These are phyloP conservation scores for Asobara japonica DNA, from an alignment of 1,140 invertebrate species.

Conservation along the genomic window DNA sequence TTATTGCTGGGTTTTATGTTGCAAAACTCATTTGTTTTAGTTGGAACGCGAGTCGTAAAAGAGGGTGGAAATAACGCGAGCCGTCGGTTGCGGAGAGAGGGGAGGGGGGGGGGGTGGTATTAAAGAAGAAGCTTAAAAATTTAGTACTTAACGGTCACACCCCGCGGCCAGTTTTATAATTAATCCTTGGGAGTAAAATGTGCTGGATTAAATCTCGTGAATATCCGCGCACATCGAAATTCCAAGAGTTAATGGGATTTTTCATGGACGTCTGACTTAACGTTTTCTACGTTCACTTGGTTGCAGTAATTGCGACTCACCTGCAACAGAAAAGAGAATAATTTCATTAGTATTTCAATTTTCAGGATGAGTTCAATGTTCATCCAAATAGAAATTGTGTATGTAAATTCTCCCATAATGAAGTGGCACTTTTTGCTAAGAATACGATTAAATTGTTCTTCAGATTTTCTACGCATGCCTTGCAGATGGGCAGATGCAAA, in stretches of 20 bases:
- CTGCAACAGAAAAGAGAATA: background rate
- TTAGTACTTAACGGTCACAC: constrained; percentile 2
- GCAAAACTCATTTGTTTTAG: constrained; percentile 6
- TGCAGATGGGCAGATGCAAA: too few species aligned
- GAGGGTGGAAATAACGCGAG: background rate
- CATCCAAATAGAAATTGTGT: too few species aligned
- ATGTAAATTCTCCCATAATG: too few species aligned
- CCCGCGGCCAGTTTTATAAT: constrained; percentile 10
- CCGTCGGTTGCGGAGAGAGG: too few species aligned
- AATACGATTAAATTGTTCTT: too few species aligned
- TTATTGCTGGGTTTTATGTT: background rate
- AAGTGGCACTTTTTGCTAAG: too few species aligned
- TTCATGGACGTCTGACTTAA: background rate
- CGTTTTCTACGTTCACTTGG: background rate
- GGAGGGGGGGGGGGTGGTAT: background rate
- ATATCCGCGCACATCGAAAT: background rate
- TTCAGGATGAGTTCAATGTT: background rate
- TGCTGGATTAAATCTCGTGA: constrained; percentile 2
- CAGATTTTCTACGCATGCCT: too few species aligned
- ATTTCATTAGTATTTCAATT: background rate
- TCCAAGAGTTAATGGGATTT: background rate
- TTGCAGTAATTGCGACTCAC: background rate
- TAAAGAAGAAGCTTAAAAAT: constrained; percentile 1
- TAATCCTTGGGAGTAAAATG: constrained; percentile 4
- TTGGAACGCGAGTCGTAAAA: background rate